These are phyloP conservation scores for Volucella bombylans DNA, from an alignment of 2,888 invertebrate species.

Conservation along the genomic window DNA sequence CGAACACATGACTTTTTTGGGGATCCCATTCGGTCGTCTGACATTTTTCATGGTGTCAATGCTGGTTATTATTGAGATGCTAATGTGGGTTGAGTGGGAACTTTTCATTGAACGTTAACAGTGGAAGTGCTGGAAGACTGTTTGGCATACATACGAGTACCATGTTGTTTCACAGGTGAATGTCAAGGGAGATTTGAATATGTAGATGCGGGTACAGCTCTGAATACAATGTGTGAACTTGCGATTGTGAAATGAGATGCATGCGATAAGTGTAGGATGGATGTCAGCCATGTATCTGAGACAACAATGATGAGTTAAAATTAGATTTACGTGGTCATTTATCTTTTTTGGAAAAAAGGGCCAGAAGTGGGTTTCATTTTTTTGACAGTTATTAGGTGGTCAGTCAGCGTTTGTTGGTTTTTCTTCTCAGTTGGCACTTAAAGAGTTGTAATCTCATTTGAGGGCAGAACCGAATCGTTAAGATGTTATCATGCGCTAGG, in stretches of 20 bases:
- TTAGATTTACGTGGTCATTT: background rate
- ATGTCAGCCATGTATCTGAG: background rate
- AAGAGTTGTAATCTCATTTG: no score
- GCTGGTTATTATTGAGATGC: constrained; percentile 40
- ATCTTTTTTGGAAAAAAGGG: background rate
- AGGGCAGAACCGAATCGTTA: no score
- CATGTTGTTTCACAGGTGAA: constrained; percentile 25
- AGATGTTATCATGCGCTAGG: no score
- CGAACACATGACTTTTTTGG: background rate
- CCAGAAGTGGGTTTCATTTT: background rate
- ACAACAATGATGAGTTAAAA: constrained; percentile 1
- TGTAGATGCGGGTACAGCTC: constrained; percentile 9
- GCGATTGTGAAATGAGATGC: constrained; percentile 1
- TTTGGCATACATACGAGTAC: no score
- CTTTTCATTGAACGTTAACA: constrained; percentile 1
- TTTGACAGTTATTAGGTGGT: no score
- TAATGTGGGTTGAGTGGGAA: constrained; percentile 48
- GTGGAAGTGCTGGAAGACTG: background rate
- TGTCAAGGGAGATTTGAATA: constrained; percentile 25
- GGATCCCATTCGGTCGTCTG: constrained; percentile 3
- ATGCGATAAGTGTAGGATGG: constrained; percentile 3
- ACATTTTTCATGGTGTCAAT: constrained; percentile 37
- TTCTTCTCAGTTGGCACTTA: no score
- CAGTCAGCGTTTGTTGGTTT: no score
- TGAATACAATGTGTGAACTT: constrained; percentile 19